Percentiles rank a stretch among this genome's conserved stretches.
phyloP scores from a whole-genome alignment of 2,888 invertebrate genomes.

The Nephrotoma flavescens region DNA sequence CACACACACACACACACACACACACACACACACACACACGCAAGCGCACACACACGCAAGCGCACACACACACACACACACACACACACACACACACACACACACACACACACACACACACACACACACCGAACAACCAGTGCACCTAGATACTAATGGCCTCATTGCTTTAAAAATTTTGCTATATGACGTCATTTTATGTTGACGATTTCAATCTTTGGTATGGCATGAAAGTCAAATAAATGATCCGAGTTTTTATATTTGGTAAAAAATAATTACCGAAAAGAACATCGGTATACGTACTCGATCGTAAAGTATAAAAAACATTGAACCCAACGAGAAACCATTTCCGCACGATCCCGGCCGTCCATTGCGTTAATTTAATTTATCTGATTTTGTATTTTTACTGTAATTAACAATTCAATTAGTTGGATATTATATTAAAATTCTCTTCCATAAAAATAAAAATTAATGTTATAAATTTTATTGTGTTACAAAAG shows the following conservation, averaged over 20 bases:
- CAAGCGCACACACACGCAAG: not conserved
- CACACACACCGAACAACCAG: not conserved
- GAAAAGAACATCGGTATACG: not conserved
- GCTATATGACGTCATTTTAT: too few species aligned
- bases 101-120: not conserved
- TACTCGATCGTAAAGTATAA: not conserved
- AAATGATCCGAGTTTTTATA: too few species aligned
- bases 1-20: not conserved
- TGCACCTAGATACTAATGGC: too few species aligned
- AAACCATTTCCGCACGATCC: not conserved
- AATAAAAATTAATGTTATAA: not conserved
- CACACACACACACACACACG: not conserved
- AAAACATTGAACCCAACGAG: not conserved
- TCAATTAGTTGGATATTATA: not conserved
- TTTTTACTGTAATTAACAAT: not conserved
- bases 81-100: not conserved
- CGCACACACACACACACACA: not conserved
- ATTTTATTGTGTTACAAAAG: not conserved
- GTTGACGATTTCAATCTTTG: too few species aligned
- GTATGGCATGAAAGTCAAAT: too few species aligned
- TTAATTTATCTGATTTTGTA: not conserved
- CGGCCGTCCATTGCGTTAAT: not conserved
- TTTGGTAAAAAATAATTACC: too few species aligned
- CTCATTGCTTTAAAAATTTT: too few species aligned
- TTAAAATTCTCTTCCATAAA: not conserved